Evolutionary conservation across 2,113 vertebrate genomes (phyloP).

Genomic region (Climacteris rufus): DNA sequence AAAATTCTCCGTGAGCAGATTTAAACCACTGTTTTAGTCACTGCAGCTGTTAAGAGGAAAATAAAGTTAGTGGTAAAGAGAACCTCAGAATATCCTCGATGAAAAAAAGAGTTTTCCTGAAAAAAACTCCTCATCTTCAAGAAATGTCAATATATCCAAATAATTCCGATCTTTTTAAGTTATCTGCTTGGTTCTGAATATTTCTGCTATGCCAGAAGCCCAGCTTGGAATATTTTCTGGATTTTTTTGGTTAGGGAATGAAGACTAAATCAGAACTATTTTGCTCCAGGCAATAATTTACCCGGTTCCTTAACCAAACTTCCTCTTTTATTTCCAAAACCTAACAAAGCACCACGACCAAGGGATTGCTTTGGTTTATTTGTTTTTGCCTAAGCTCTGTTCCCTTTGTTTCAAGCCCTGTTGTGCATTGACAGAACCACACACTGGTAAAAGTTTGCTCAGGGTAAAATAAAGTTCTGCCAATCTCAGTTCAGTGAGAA

Average conservation of each 20-base stretch:
- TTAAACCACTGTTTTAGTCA: neutral
- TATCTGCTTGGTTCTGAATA: neutral
- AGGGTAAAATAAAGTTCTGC: neutral
- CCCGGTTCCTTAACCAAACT: slow-evolving; percentile 11
- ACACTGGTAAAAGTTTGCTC: neutral
- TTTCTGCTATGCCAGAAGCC: neutral
- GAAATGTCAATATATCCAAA: neutral
- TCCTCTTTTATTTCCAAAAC: neutral
- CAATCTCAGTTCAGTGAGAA: neutral
- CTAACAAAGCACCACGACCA: neutral
- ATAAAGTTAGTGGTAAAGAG: neutral
- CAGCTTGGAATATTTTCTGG: neutral
- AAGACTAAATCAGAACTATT: neutral
- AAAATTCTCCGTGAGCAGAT: neutral
- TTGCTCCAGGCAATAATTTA: slow-evolving; percentile 40
- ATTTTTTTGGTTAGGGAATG: slow-evolving; percentile 4
- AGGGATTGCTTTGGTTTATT: neutral
- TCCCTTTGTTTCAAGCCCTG: neutral
- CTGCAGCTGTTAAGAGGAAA: neutral
- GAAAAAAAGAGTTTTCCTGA: neutral
- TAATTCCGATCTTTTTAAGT: neutral
- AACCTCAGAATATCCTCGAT: neutral
- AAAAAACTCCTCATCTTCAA: neutral
- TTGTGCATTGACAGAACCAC: neutral
- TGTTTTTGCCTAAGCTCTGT: neutral